Conservation (phyloP, 2,888 invertebrate genomes). For the Mantis religiosa region DNA sequence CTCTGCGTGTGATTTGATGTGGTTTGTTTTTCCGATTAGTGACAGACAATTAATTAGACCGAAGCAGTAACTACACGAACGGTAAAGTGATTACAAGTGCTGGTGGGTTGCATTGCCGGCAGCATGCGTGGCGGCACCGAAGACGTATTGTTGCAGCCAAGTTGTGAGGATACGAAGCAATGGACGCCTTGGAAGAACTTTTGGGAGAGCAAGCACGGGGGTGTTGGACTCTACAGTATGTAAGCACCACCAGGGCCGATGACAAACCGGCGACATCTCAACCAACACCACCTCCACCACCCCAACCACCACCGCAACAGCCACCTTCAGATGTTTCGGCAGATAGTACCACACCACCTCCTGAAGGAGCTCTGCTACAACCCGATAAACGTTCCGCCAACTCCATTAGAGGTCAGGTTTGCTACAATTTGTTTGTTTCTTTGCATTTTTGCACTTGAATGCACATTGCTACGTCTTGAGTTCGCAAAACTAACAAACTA, state of each 20-base stretch:
- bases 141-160: not conserved
- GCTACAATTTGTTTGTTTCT: not conserved
- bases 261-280: not conserved
- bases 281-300: not conserved
- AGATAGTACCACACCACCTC: conserved; percentile 44
- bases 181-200: conserved; percentile 49
- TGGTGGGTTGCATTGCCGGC: not conserved
- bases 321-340: conserved; percentile 37
- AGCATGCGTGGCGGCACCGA: not conserved
- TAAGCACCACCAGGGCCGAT: not conserved
- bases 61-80: not conserved
- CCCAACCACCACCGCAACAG: conserved; percentile 2
- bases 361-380: conserved; percentile 28
- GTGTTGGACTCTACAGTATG: conserved; percentile 11
- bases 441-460: too few species aligned
- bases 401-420: conserved; percentile 58
- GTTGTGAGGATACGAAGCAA: conserved; percentile 29
- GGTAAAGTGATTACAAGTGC: not conserved
- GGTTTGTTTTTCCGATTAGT: not conserved
- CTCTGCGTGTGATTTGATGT: not conserved
- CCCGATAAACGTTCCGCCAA: conserved; percentile 47
- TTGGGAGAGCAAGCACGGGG: conserved; percentile 41
- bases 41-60: not conserved
- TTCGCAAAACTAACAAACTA: too few species aligned
- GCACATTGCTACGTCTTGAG: too few species aligned